phyloP scores from a whole-genome alignment of 1,140 invertebrate genomes.

The Panulirus ornatus region DNA sequence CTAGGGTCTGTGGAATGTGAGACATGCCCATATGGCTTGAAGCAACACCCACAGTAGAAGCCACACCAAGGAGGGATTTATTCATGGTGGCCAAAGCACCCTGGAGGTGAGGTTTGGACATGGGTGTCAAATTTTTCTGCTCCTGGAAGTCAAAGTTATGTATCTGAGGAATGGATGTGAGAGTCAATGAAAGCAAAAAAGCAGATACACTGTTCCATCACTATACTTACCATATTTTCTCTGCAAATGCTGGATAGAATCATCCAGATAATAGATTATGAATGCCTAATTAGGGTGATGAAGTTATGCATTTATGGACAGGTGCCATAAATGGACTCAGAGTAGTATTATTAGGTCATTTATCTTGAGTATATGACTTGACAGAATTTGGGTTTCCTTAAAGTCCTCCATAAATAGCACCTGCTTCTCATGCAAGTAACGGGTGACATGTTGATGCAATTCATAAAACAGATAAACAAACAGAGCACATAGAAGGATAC shows the following conservation, averaged over 20 bases:
- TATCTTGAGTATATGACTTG: neutral
- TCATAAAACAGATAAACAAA: neutral
- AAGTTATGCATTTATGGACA: neutral
- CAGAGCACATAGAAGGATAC: too few species aligned
- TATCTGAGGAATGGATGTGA: neutral
- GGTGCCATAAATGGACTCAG: neutral
- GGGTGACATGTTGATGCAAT: neutral
- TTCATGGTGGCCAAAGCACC: constrained; percentile 35
- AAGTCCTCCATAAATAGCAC: neutral
- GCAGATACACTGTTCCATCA: neutral
- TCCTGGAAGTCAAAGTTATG: constrained; percentile 50
- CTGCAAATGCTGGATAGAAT: neutral
- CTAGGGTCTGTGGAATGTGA: constrained; percentile 30
- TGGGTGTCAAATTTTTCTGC: constrained; percentile 20
- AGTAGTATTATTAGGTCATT: neutral
- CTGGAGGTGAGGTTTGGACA: constrained; percentile 39
- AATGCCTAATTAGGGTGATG: neutral
- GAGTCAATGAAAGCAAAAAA: neutral
- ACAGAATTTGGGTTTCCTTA: neutral
- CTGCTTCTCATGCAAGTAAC: neutral
- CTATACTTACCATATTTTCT: neutral
- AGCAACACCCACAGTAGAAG: neutral
- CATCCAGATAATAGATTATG: neutral
- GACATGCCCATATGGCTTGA: neutral
- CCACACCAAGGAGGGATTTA: constrained; percentile 24